Evolutionary conservation across 2,113 vertebrate genomes (phyloP).

Genomic region (Crotophaga sulcirostris): DNA sequence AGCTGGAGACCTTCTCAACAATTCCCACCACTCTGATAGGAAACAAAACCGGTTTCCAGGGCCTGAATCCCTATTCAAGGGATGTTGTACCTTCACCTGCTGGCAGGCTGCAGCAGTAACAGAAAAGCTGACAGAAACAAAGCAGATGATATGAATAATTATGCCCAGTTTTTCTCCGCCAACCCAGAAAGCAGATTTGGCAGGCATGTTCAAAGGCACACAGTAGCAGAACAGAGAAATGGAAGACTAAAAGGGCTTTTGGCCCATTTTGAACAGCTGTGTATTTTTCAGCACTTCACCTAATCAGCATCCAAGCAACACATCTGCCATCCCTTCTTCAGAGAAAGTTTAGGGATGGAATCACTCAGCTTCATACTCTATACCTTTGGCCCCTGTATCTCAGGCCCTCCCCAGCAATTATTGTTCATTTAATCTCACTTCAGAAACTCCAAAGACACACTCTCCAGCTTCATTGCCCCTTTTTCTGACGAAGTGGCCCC

Average conservation of each 20-base stretch:
- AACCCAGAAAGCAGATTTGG: not conserved
- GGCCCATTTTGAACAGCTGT: not conserved
- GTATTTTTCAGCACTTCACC: not conserved
- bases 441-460: not conserved
- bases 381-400: not conserved
- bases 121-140: not conserved
- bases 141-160: not conserved
- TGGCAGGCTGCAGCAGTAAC: not conserved
- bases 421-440: not conserved
- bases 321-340: not conserved
- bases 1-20: not conserved
- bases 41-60: not conserved
- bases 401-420: not conserved
- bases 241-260: not conserved
- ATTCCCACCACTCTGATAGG: not conserved
- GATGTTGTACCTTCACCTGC: not conserved
- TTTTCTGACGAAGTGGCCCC: not conserved
- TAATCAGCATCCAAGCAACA: not conserved
- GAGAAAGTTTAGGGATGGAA: fast-evolving
- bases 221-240: not conserved
- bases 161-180: fast-evolving
- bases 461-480: not conserved
- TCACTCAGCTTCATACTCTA: not conserved
- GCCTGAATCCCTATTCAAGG: not conserved
- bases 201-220: not conserved